Conservation (phyloP, 2,113 vertebrate genomes). For the Atlantisia rogersi region DNA sequence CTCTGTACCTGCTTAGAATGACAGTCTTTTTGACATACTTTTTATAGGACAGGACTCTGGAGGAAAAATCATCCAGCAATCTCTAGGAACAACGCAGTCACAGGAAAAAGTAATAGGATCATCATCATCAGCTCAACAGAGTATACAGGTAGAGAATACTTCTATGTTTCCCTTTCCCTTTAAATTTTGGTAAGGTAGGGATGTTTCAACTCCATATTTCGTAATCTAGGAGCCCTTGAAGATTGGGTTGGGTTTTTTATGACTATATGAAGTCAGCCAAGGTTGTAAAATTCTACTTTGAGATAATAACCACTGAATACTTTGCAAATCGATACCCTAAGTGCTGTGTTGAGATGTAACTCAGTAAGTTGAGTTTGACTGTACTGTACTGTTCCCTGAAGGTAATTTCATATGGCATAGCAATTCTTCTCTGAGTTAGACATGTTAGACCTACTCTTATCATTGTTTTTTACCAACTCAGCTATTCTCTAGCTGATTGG, state of each 20-base stretch:
- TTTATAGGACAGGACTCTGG: constrained; percentile 78
- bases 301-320: background rate
- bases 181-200: background rate
- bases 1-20: background rate
- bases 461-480: background rate
- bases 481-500: background rate
- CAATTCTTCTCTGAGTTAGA: background rate
- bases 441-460: background rate
- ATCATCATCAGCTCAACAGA: constrained; percentile 70
- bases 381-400: background rate
- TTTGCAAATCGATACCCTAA: background rate
- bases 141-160: constrained; percentile 68
- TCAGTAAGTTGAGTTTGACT: background rate
- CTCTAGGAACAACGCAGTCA: constrained; percentile 70
- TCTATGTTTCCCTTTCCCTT: background rate
- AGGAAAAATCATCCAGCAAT: constrained; percentile 71
- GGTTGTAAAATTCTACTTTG: background rate
- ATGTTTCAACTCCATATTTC: background rate
- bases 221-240: background rate
- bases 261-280: background rate
- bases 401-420: background rate
- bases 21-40: background rate
- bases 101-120: constrained; percentile 76
- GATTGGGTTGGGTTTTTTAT: background rate
- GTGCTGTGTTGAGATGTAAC: background rate